Evolutionary conservation across 2,113 vertebrate genomes (phyloP), one percentile per base, ranked within the genome.

Genomic region (Antennarius striatus): DNA sequence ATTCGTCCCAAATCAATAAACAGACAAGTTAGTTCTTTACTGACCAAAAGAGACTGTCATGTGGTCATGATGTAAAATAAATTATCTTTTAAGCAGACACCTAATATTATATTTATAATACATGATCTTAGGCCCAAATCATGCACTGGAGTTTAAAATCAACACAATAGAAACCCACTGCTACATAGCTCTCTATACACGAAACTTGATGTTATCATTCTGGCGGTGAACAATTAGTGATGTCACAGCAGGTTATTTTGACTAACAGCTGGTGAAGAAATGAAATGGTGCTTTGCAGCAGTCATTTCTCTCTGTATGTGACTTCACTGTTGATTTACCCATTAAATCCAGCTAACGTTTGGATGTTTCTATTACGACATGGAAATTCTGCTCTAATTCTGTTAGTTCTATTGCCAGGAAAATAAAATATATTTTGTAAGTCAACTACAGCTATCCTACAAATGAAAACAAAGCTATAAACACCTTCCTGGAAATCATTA

Each of bases 1-100:
- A 28, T 77, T 74, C 0, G 17, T 30, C 49, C 14, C 22, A 11
- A 69, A 66, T 82, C 76, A 65, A 72, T 57, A 56, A 1, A 58
- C 32, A 59, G n/a, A 56, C 36, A 63, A 15, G 57, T 30, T 36
- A 46, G 43, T 59, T 30, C 36, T 5, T 67, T 54, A 36, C 17
- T 1, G 32, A 73, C 42, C 9, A 62, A 43, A 12, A 2, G 10
- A 14, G 42, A 58, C 13, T 1, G 49, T 0, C 30, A 12, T 10
- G 39, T 32, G 16, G 29, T 7, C 42, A 40, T 5, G 1, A 48
- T 6, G 14, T 32, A 63, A 28, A 11, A 42, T 55, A 32, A 36
- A 62, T 62, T 0, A 51, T 29, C 17, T 56, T 56, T 32, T 46
- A 45, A 54, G 29, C 7, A 3, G 6, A n/a, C 63, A 16, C 39